phyloP scores from a whole-genome alignment of 2,888 invertebrate species.

The Pharmacophagus antenor region DNA sequence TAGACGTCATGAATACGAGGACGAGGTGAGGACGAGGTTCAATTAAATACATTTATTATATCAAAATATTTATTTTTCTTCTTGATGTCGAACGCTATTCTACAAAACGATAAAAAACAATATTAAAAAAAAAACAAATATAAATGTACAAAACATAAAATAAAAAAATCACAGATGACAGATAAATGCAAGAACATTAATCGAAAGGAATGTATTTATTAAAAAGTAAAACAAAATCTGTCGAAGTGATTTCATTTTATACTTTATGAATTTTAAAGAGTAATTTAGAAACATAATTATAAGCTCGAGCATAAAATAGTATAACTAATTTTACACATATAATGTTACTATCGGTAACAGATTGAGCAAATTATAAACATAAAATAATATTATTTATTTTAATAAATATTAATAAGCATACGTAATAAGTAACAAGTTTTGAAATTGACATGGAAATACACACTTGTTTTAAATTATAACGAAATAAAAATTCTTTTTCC shows the following conservation, averaged over 20 bases:
- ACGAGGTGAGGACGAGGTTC: too few relatives aligned
- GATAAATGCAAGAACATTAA: conserved; percentile 11
- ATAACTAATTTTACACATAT: background rate
- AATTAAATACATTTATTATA: conserved; percentile 14
- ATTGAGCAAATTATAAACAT: background rate
- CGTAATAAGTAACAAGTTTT: too few relatives aligned
- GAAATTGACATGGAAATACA: too few relatives aligned
- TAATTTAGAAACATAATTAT: too few relatives aligned
- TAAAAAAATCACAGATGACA: conserved; percentile 29
- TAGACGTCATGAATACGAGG: too few relatives aligned
- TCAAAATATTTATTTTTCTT: conserved; percentile 25
- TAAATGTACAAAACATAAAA: conserved; percentile 15
- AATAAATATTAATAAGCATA: background rate
- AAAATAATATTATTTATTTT: background rate
- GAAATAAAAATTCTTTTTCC: too few relatives aligned
- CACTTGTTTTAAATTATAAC: too few relatives aligned
- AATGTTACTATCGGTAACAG: background rate
- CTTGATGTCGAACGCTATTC: conserved; percentile 10
- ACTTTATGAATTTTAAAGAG: background rate
- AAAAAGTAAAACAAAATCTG: background rate
- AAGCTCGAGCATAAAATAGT: too few relatives aligned
- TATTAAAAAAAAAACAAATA: conserved; percentile 16
- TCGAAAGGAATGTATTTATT: background rate
- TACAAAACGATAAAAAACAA: conserved; percentile 30
- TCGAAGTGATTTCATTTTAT: background rate